Conservation (phyloP, 2,797 vertebrate species). For the Alfaro cultratus region DNA sequence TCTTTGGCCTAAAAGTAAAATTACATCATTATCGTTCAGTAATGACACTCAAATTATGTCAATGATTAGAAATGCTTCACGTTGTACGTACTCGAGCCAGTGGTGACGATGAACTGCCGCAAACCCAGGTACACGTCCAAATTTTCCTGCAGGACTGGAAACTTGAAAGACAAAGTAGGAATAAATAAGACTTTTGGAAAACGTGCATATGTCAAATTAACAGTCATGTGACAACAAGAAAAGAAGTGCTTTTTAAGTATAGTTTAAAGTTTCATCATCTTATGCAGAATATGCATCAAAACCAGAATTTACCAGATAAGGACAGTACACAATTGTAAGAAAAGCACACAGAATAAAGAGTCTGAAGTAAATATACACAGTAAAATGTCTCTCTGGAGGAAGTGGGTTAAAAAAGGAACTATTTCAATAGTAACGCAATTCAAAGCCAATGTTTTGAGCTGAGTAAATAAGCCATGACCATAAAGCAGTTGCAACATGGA, state of each 20-base stretch:
- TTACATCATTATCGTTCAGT: neutral
- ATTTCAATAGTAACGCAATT: neutral
- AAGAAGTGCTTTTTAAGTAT: neutral
- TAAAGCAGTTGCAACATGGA: neutral
- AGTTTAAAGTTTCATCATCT: neutral
- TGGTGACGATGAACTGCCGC: slow-evolving; percentile 92
- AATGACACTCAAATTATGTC: neutral
- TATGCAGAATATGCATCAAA: neutral
- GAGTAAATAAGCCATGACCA: neutral
- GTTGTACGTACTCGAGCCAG: slow-evolving; percentile 80
- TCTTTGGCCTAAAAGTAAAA: slow-evolving; percentile 82
- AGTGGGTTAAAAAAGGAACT: slow-evolving; percentile 1
- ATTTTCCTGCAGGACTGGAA: slow-evolving; percentile 95
- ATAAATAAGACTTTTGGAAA: neutral
- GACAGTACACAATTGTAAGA: neutral
- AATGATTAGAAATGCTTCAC: neutral
- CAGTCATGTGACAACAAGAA: neutral
- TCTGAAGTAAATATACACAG: neutral
- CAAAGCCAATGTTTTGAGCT: neutral
- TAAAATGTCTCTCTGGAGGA: neutral
- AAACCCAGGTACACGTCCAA: slow-evolving; percentile 95
- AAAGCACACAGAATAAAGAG: neutral
- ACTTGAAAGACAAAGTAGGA: slow-evolving; percentile 73
- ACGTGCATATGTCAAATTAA: slow-evolving; percentile 1
- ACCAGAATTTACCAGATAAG: neutral